Conservation (phyloP, 2,888 invertebrate genomes). For the Caenorhabditis panamensis region DNA sequence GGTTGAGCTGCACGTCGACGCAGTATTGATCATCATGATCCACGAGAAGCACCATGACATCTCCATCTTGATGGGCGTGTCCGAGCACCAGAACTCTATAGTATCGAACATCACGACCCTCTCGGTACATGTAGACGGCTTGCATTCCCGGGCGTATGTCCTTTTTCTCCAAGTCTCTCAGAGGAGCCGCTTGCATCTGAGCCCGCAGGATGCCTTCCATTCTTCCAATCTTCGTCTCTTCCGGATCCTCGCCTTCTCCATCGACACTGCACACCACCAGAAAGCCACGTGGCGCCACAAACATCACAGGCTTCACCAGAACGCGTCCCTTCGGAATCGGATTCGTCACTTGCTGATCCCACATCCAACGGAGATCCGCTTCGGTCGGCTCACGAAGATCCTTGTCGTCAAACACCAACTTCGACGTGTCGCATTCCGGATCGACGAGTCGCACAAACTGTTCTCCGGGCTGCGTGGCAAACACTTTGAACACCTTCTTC, state of each 20-base stretch:
- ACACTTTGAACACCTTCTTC: conserved; percentile 34
- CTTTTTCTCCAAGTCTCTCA: neutral
- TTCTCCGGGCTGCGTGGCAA: conserved; percentile 30
- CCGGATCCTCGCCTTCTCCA: neutral
- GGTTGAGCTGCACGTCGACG: conserved; percentile 23
- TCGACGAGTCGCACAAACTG: conserved; percentile 25
- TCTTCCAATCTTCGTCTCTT: conserved; percentile 11
- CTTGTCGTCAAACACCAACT: neutral
- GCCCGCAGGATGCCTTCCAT: conserved; percentile 21
- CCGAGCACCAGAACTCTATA: conserved; percentile 39
- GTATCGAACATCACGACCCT: conserved; percentile 22
- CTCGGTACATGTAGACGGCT: conserved; percentile 35
- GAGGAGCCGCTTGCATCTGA: neutral
- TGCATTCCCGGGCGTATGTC: conserved; percentile 26
- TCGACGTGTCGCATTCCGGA: conserved; percentile 8
- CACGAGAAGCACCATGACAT: conserved; percentile 38
- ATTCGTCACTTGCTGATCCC: neutral
- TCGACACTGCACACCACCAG: conserved; percentile 1
- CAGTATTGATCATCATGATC: conserved; percentile 41
- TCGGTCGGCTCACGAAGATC: conserved; percentile 32
- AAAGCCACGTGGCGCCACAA: conserved; percentile 48
- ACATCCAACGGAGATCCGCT: conserved; percentile 51
- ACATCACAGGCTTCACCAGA: conserved; percentile 39
- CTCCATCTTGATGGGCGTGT: conserved; percentile 15
- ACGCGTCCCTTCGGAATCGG: neutral